Conservation (phyloP, 2,113 vertebrate species). For the Orientallactaga bullata region DNA sequence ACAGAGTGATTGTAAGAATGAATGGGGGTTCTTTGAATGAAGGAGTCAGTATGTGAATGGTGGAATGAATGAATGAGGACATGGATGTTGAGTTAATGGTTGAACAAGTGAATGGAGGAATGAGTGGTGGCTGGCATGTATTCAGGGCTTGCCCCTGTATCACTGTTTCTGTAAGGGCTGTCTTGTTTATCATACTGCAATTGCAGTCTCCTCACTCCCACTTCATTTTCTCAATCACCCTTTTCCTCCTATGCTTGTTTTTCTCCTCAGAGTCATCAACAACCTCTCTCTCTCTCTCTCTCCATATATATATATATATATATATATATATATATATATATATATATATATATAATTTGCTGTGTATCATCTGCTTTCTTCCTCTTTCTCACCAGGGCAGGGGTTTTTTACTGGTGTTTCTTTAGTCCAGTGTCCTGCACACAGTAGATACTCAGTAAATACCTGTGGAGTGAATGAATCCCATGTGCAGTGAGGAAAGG, state of each 20-base stretch:
- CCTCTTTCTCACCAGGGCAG: not conserved
- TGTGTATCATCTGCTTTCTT: no score
- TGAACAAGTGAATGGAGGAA: not conserved
- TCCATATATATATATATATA: no score
- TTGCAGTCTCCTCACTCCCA: not conserved
- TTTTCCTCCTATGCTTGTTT: not conserved
- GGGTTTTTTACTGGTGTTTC: not conserved
- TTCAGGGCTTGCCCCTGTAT: not conserved
- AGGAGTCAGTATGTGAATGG: not conserved
- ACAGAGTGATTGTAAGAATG: not conserved
- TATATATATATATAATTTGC: no score
- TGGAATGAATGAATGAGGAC: not conserved
- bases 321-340: no score
- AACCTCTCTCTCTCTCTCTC: no score
- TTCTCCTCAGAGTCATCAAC: not conserved
- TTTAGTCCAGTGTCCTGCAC: not conserved
- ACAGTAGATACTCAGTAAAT: not conserved
- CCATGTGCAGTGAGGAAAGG: not conserved
- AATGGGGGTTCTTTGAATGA: no score
- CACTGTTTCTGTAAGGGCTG: not conserved
- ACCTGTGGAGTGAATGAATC: not conserved
- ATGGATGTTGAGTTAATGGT: not conserved
- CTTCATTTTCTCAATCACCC: not conserved
- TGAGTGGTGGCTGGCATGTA: not conserved
- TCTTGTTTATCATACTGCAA: not conserved